Conservation (phyloP, 2,888 invertebrate species). For the Campoletis raptor region DNA sequence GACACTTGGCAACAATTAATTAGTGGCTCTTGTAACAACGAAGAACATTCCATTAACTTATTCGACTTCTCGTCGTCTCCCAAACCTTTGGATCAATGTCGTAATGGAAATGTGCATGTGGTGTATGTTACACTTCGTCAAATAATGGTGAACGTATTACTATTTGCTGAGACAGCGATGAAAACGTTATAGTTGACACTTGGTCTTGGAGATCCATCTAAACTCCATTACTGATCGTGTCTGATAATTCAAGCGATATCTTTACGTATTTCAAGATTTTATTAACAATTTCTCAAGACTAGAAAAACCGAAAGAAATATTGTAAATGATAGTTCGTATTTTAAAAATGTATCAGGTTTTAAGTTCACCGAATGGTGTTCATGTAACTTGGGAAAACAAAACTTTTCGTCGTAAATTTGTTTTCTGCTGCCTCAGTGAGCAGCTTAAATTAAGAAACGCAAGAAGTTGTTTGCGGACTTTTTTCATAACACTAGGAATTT, state of each 20-base stretch:
- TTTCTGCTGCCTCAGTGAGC: neutral
- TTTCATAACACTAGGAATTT: neutral
- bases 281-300: neutral
- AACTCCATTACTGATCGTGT: neutral
- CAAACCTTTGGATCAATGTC: neutral
- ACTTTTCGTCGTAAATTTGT: neutral
- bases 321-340: neutral
- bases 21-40: neutral
- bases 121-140: neutral
- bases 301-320: neutral
- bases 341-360: neutral
- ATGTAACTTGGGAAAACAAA: neutral
- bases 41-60: neutral
- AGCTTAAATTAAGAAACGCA: neutral
- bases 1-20: neutral
- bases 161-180: neutral
- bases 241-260: neutral
- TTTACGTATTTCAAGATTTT: neutral
- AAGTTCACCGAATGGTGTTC: neutral
- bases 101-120: neutral
- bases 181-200: neutral
- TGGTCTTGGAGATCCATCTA: neutral
- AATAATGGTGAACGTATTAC: slow-evolving; percentile 1
- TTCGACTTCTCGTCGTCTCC: slow-evolving; percentile 6
- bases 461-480: neutral